phyloP scores from a whole-genome alignment of 2,797 vertebrate genomes.

The Nyctibius grandis region DNA sequence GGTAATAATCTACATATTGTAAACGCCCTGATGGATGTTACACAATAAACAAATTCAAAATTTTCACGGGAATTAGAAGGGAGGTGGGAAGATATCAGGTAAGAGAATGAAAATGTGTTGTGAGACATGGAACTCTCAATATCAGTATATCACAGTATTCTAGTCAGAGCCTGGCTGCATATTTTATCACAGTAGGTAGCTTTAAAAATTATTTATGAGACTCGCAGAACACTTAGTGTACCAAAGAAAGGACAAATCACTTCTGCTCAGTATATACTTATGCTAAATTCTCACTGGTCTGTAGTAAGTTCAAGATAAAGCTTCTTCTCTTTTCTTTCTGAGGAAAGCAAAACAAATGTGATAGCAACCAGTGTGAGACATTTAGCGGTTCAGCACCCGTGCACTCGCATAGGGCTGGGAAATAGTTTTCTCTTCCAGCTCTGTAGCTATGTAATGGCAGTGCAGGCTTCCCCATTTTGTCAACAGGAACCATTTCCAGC shows the following conservation, averaged over 20 bases:
- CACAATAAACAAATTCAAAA: background rate
- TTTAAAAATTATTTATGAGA: conserved; percentile 53
- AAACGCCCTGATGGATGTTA: background rate
- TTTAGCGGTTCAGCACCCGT: background rate
- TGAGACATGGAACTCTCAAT: background rate
- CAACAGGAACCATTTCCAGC: background rate
- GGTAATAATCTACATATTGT: conserved; percentile 4
- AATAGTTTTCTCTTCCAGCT: background rate
- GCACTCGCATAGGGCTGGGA: background rate
- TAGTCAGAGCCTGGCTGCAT: background rate
- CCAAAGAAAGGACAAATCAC: conserved; percentile 33
- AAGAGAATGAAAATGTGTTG: background rate
- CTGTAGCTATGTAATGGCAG: background rate
- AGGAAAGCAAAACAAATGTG: background rate
- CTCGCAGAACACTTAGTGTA: conserved; percentile 31
- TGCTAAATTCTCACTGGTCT: background rate
- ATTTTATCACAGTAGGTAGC: conserved; percentile 1
- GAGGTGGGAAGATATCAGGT: background rate
- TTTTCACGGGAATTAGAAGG: background rate
- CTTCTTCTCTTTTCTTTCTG: background rate
- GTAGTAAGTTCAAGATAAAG: background rate
- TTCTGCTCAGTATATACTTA: background rate
- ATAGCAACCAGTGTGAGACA: fast-evolving
- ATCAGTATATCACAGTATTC: background rate
- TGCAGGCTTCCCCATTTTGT: background rate